Evolutionary conservation across 2,797 vertebrate species (phyloP).

Genomic region (Microctenopoma lineatum): DNA sequence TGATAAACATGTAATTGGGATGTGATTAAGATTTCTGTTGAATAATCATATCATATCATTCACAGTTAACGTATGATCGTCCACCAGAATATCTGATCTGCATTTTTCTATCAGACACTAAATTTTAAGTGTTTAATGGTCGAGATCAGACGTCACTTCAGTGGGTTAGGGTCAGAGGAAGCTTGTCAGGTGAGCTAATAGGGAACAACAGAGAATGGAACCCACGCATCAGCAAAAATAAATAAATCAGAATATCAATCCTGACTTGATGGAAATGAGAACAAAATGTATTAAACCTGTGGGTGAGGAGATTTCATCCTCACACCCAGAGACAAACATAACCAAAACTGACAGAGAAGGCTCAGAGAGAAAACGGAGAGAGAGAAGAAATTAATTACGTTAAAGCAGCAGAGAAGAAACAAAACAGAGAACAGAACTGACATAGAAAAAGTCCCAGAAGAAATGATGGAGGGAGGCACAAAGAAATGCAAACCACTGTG

Average conservation of each 20-base stretch:
- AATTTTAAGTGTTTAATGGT: too few species aligned
- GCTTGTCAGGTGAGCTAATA: too few species aligned
- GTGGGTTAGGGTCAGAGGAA: too few species aligned
- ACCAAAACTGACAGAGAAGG: slow-evolving; percentile 4
- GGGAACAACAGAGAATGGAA: too few species aligned
- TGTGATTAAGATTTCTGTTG: too few species aligned
- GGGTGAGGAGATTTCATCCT: not conserved
- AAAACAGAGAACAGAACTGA: not conserved
- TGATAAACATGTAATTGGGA: too few species aligned
- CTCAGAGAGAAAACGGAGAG: slow-evolving; percentile 18
- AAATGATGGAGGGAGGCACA: not conserved
- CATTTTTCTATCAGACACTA: too few species aligned
- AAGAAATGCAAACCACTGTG: not conserved
- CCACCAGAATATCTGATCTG: too few species aligned
- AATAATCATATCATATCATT: too few species aligned
- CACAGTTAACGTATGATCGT: too few species aligned
- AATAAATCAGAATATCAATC: not conserved
- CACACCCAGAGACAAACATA: slow-evolving; percentile 1
- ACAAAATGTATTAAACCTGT: rapidly evolving
- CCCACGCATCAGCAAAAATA: not conserved
- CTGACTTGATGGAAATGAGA: not conserved
- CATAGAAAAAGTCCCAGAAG: not conserved
- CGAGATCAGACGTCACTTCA: too few species aligned
- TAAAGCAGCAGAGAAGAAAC: not conserved
- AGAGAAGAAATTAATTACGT: too few species aligned